A percentile compares a stretch with the other conserved stretches of the same genome.
These are phyloP conservation scores for Napeogenes sylphis DNA, from an alignment of 2,888 invertebrate genomes.

Conservation along the genomic window DNA sequence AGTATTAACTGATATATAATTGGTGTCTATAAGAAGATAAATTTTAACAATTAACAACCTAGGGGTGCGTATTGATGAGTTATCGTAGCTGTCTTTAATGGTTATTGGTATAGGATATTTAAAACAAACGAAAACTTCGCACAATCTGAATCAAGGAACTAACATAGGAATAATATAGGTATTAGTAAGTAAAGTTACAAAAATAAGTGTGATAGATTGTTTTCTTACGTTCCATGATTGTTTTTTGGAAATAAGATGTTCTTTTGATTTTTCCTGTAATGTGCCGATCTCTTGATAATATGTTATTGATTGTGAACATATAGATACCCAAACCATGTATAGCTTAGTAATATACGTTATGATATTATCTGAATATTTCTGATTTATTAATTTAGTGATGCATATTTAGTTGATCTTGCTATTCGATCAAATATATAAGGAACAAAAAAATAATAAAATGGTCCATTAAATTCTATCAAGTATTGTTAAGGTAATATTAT, in stretches of 20 bases:
- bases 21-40: slow-evolving; percentile 68
- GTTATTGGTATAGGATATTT: slow-evolving; percentile 48
- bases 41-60: slow-evolving; percentile 46
- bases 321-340: slow-evolving; percentile 8
- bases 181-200: slow-evolving; percentile 41
- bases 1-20: slow-evolving; percentile 55
- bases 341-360: slow-evolving; percentile 10
- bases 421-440: slow-evolving; percentile 64
- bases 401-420: slow-evolving; percentile 50
- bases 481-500: slow-evolving; percentile 57
- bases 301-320: slow-evolving; percentile 7
- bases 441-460: slow-evolving; percentile 63
- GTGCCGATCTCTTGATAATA: slow-evolving; percentile 19
- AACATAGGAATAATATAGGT: slow-evolving; percentile 63
- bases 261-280: slow-evolving; percentile 14
- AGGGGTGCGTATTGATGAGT: slow-evolving; percentile 56
- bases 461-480: slow-evolving; percentile 71
- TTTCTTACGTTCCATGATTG: slow-evolving; percentile 36
- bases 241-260: slow-evolving; percentile 14
- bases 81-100: slow-evolving; percentile 66
- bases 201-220: slow-evolving; percentile 42
- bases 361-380: slow-evolving; percentile 7
- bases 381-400: slow-evolving; percentile 21
- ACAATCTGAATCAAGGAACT: slow-evolving; percentile 72
- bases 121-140: slow-evolving; percentile 69